phyloP scores from a whole-genome alignment of 1,140 invertebrate genomes.

The Theocolax elegans region DNA sequence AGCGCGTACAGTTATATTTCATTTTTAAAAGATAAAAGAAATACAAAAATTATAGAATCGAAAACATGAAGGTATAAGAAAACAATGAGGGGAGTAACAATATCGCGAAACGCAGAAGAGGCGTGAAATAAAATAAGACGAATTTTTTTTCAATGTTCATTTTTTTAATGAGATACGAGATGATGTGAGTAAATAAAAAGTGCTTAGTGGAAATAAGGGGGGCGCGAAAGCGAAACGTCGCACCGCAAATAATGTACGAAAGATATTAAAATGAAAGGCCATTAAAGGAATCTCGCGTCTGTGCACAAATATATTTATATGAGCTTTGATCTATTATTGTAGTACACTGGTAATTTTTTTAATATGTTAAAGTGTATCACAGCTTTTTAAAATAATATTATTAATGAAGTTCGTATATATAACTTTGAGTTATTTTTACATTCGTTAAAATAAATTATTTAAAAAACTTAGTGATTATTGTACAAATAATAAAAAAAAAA shows the following conservation, averaged over 20 bases:
- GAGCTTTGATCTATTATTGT: neutral
- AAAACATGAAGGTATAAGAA: neutral
- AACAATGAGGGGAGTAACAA: slow-evolving; percentile 4
- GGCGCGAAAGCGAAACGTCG: neutral
- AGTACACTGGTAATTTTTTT: too few species aligned
- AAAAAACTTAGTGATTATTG: neutral
- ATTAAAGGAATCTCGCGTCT: slow-evolving; percentile 9
- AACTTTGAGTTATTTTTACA: too few species aligned
- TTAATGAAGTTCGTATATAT: too few species aligned
- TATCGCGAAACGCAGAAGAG: neutral
- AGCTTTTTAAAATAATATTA: too few species aligned
- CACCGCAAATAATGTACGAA: too few species aligned
- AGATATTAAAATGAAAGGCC: slow-evolving; percentile 11
- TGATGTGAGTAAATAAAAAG: slow-evolving; percentile 2
- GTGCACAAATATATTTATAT: slow-evolving; percentile 19
- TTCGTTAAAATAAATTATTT: too few species aligned
- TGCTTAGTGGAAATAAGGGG: slow-evolving; percentile 8
- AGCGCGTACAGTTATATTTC: slow-evolving; percentile 28
- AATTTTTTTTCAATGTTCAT: slow-evolving; percentile 1
- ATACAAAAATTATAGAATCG: slow-evolving; percentile 16
- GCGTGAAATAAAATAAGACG: neutral
- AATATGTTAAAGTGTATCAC: too few species aligned
- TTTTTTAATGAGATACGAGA: slow-evolving; percentile 7
- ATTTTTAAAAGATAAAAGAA: slow-evolving; percentile 19
- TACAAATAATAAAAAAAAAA: too few species aligned